Conservation (phyloP, 1,140 invertebrate species). For the Apis florea region DNA sequence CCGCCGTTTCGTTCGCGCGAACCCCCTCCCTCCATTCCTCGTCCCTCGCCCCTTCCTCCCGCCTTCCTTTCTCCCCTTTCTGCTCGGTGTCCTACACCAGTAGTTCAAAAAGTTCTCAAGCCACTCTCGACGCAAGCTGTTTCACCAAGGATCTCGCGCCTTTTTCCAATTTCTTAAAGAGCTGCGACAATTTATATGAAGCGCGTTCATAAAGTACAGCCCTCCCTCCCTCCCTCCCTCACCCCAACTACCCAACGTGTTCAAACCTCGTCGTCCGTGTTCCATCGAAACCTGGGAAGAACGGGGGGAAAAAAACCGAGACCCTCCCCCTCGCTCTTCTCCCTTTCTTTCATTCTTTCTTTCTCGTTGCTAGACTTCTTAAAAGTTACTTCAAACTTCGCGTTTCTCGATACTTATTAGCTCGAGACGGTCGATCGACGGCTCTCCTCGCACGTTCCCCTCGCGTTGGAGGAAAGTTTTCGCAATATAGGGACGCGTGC, state of each 20-base stretch:
- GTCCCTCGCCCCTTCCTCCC: slow-evolving; percentile 23
- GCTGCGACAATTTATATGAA: slow-evolving; percentile 81
- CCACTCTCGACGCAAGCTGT: slow-evolving; percentile 79
- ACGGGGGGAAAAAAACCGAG: slow-evolving; percentile 47
- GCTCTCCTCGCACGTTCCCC: slow-evolving; percentile 32
- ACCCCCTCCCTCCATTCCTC: slow-evolving; percentile 30
- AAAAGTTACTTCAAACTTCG: slow-evolving; percentile 75
- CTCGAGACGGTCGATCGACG: slow-evolving; percentile 65
- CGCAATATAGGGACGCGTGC: slow-evolving; percentile 69
- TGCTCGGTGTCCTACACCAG: slow-evolving; percentile 46
- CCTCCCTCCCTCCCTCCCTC: slow-evolving; percentile 59
- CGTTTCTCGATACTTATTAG: slow-evolving; percentile 80
- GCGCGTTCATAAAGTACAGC: slow-evolving; percentile 80
- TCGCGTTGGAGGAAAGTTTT: slow-evolving; percentile 72
- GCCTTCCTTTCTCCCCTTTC: slow-evolving; percentile 40
- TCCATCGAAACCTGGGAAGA: slow-evolving; percentile 15
- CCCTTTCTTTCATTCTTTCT: not conserved
- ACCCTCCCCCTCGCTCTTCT: too few species aligned
- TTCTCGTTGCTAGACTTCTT: slow-evolving; percentile 66
- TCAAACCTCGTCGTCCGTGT: not conserved
- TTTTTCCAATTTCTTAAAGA: slow-evolving; percentile 81
- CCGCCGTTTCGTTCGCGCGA: not conserved
- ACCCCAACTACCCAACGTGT: slow-evolving; percentile 22
- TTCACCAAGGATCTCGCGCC: slow-evolving; percentile 72
- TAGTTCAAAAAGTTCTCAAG: slow-evolving; percentile 78